Conservation (phyloP, 2,888 invertebrate genomes). For the Hyposoter dolosus region DNA sequence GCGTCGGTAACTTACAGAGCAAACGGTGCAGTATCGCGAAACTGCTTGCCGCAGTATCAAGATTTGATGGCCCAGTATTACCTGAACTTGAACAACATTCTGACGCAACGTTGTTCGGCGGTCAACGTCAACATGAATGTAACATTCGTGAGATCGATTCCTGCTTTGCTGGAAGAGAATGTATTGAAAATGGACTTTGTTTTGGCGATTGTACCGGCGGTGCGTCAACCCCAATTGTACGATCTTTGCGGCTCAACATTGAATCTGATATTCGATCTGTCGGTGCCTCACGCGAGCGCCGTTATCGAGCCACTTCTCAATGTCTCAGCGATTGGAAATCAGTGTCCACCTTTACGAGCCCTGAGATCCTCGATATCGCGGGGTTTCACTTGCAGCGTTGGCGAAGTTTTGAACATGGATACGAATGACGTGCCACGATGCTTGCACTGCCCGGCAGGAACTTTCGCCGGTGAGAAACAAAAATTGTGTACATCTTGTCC, state of each 20-base stretch:
- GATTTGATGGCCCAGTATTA: slow-evolving; percentile 94
- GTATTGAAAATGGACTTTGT: slow-evolving; percentile 96
- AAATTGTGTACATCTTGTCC: slow-evolving; percentile 96
- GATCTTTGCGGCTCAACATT: slow-evolving; percentile 97
- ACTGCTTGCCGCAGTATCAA: slow-evolving; percentile 94
- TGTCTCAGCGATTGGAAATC: slow-evolving; percentile 95
- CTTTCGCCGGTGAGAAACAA: slow-evolving; percentile 95
- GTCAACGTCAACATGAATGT: slow-evolving; percentile 98
- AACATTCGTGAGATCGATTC: slow-evolving; percentile 93
- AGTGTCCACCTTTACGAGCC: slow-evolving; percentile 96
- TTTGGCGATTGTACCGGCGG: slow-evolving; percentile 93
- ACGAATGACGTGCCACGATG: slow-evolving; percentile 96
- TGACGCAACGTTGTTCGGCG: slow-evolving; percentile 97
- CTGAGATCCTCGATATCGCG: slow-evolving; percentile 93
- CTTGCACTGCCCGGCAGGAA: slow-evolving; percentile 98
- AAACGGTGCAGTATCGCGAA: slow-evolving; percentile 94
- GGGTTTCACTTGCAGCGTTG: slow-evolving; percentile 97
- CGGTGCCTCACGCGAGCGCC: slow-evolving; percentile 96
- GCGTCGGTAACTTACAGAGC: slow-evolving; percentile 95
- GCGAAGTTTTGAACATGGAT: slow-evolving; percentile 97
- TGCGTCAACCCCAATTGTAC: slow-evolving; percentile 96
- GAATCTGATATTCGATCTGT: slow-evolving; percentile 96
- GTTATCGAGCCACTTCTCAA: slow-evolving; percentile 95
- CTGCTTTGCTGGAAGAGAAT: slow-evolving; percentile 93
- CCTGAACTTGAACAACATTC: slow-evolving; percentile 90